phyloP scores from a whole-genome alignment of 2,888 invertebrate species.

The Melangyna quadrimaculata region DNA sequence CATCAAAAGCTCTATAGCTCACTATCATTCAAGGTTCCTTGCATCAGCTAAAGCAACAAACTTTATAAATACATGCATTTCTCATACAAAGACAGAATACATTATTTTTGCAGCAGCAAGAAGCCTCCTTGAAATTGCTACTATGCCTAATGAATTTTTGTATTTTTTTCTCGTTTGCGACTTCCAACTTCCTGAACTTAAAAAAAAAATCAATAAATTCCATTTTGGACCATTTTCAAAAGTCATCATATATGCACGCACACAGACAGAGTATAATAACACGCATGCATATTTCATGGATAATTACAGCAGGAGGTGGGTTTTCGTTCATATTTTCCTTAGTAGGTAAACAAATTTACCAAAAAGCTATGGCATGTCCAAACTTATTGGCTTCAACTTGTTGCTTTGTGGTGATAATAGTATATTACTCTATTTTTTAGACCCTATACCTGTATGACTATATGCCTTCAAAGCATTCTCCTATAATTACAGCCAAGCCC shows the following conservation, averaged over 20 bases:
- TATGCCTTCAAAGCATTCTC: neutral
- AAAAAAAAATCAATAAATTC: slow-evolving; percentile 56
- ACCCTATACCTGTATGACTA: neutral
- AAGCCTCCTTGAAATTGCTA: slow-evolving; percentile 20
- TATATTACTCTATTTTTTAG: slow-evolving; percentile 38
- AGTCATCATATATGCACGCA: neutral
- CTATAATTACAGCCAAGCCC: neutral
- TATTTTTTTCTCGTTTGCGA: neutral
- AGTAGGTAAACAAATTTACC: neutral
- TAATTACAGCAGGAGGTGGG: slow-evolving; percentile 1
- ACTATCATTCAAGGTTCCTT: neutral
- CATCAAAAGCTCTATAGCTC: neutral
- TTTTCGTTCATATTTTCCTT: neutral
- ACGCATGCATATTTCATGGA: slow-evolving; percentile 54
- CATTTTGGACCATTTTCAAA: neutral
- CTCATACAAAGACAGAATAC: slow-evolving; percentile 17
- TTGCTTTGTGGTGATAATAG: slow-evolving; percentile 35
- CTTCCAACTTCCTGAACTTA: neutral
- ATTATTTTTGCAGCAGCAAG: slow-evolving; percentile 25
- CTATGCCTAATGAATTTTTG: slow-evolving; percentile 37
- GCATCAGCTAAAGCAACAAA: too few relatives aligned
- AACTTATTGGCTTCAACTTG: slow-evolving; percentile 37
- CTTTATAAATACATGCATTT: slow-evolving; percentile 16
- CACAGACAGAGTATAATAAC: neutral
- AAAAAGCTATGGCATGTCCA: neutral